Conservation (phyloP, 2,113 vertebrate genomes). For the Thalassoma bifasciatum region DNA sequence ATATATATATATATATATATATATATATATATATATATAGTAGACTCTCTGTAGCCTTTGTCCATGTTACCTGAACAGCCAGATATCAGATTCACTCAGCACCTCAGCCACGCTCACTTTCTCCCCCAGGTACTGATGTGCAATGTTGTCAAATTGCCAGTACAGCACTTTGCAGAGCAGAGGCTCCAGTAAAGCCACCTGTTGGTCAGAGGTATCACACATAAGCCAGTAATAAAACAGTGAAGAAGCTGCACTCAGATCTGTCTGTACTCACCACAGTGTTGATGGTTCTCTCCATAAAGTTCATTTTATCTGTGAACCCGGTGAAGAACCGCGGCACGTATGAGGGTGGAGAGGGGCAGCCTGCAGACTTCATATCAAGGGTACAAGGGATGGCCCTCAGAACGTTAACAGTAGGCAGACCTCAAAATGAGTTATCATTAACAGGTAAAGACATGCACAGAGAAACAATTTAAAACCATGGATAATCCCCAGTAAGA, state of each 20-base stretch:
- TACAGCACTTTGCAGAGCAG: constrained; percentile 75
- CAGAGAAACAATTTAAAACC: not conserved
- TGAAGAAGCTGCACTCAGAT: not conserved
- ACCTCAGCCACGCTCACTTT: constrained; percentile 78
- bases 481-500: not conserved
- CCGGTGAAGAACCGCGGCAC: constrained; percentile 82
- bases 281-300: constrained; percentile 83
- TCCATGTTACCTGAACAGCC: constrained; percentile 82
- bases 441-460: not conserved
- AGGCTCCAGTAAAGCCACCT: constrained; percentile 78
- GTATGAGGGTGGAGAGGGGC: constrained; percentile 81
- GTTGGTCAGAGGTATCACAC: constrained; percentile 13
- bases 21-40: too few relatives aligned
- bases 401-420: constrained; percentile 77
- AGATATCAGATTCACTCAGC: constrained; percentile 77
- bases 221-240: not conserved
- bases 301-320: constrained; percentile 86
- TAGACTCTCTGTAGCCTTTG: not conserved
- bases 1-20: too few relatives aligned
- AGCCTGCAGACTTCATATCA: constrained; percentile 73
- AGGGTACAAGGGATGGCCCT: constrained; percentile 73
- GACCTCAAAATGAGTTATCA: constrained; percentile 35
- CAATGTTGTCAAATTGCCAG: constrained; percentile 71
- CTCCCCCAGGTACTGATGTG: constrained; percentile 79
- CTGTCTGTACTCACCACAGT: constrained; percentile 60